phyloP scores from a whole-genome alignment of 2,113 vertebrate genomes.

The Electrona antarctica region DNA sequence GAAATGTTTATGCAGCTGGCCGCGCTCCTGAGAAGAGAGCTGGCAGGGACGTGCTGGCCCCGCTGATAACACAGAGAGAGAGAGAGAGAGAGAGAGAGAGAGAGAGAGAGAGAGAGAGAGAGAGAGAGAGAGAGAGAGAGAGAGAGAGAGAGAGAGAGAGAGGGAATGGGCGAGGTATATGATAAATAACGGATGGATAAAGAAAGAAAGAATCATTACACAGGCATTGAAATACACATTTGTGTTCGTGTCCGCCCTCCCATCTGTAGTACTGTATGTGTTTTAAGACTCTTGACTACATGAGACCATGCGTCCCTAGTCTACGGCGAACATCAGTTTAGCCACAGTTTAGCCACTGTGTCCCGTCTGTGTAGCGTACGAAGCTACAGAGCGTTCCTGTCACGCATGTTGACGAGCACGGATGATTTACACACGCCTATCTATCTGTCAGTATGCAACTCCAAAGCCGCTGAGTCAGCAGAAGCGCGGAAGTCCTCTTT shows the following conservation, averaged over 20 bases:
- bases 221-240: constrained; percentile 35
- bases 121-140: not conserved
- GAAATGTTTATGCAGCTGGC: constrained; percentile 82
- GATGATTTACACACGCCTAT: no score
- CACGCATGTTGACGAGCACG: no score
- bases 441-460: no score
- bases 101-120: not conserved
- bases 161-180: not conserved
- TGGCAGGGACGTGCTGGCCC: constrained; percentile 59
- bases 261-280: constrained; percentile 28
- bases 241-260: constrained; percentile 20
- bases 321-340: no score
- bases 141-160: not conserved
- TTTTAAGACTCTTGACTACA: constrained; percentile 43
- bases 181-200: constrained; percentile 26
- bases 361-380: no score
- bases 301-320: no score
- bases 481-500: no score
- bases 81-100: constrained; percentile 6
- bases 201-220: constrained; percentile 63
- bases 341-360: no score
- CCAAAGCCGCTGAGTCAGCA: no score
- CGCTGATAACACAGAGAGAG: constrained; percentile 66
- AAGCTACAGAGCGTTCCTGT: no score
- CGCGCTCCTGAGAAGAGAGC: constrained; percentile 54